Percentiles rank a stretch among this genome's conserved stretches.
Evolutionary conservation across 2,888 invertebrate genomes (phyloP).

Genomic region (Microctonus brassicae): DNA sequence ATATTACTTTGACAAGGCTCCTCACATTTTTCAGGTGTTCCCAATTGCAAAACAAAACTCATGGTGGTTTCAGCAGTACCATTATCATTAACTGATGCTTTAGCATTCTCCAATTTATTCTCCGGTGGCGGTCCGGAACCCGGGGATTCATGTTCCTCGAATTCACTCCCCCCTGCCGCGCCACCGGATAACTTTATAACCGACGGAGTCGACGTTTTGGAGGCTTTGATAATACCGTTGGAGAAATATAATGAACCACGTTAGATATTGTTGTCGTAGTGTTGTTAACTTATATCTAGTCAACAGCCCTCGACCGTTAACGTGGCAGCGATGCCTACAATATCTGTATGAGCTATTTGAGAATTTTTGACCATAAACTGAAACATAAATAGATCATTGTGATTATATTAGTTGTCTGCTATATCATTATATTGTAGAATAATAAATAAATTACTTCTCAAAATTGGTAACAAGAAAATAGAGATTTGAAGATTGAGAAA

Average conservation of each 20-base stretch:
- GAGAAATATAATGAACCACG: conserved; percentile 17
- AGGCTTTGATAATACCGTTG: conserved; percentile 54
- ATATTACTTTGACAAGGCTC: not conserved
- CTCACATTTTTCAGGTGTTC: not conserved
- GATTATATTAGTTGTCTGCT: not conserved
- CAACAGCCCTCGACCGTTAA: conserved; percentile 30
- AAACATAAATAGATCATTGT: conserved; percentile 46
- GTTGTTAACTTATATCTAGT: conserved; percentile 8
- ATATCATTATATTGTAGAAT: not conserved
- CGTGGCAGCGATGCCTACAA: conserved; percentile 28
- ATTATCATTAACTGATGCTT: conserved; percentile 3
- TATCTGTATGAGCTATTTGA: conserved; percentile 58
- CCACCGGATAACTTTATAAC: conserved; percentile 68
- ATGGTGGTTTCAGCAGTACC: conserved; percentile 56
- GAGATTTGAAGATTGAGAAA: not conserved
- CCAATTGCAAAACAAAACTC: conserved; percentile 57
- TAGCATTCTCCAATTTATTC: conserved; percentile 7
- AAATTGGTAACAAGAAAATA: no score
- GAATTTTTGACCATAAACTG: conserved; percentile 60
- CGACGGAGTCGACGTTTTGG: conserved; percentile 70
- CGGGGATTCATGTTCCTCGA: conserved; percentile 48
- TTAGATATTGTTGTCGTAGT: not conserved
- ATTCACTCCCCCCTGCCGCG: conserved; percentile 63
- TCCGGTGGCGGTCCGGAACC: conserved; percentile 45
- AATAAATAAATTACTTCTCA: conserved; percentile 1